These are phyloP conservation scores for Barypeithes pellucidus DNA, from an alignment of 2,888 invertebrate species.

Conservation along the genomic window DNA sequence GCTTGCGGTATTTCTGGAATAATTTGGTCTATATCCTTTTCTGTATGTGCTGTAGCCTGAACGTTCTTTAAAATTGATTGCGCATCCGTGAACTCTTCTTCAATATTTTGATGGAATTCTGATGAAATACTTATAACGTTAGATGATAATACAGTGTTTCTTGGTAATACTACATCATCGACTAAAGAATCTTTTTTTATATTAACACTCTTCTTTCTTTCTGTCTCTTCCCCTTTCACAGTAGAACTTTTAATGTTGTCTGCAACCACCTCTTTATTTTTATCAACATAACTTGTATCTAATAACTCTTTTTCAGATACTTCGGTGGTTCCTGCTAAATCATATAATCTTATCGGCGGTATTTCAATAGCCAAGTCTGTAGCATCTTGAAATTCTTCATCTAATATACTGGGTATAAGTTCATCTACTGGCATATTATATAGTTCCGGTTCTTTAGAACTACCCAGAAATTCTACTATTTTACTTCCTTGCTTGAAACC, in stretches of 20 bases:
- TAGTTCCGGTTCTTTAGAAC: neutral
- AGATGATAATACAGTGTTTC: neutral
- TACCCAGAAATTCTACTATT: neutral
- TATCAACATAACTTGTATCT: neutral
- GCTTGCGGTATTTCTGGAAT: neutral
- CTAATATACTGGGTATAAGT: neutral
- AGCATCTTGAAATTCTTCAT: conserved; percentile 15
- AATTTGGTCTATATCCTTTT: neutral
- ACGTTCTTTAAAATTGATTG: neutral
- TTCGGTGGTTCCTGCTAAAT: no score
- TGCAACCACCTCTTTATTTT: neutral
- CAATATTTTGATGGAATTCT: neutral
- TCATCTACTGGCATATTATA: neutral
- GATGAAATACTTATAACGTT: neutral
- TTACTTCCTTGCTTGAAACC: neutral
- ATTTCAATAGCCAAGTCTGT: neutral
- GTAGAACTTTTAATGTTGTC: no score
- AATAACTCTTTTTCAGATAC: neutral
- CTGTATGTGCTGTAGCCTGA: neutral
- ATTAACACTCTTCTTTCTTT: no score
- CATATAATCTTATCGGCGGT: no score
- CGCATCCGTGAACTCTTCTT: conserved; percentile 6
- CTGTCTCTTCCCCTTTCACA: no score
- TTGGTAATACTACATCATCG: no score
- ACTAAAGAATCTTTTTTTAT: no score